Conservation (phyloP, 2,797 vertebrate species). For the Threskiornis aethiopicus region DNA sequence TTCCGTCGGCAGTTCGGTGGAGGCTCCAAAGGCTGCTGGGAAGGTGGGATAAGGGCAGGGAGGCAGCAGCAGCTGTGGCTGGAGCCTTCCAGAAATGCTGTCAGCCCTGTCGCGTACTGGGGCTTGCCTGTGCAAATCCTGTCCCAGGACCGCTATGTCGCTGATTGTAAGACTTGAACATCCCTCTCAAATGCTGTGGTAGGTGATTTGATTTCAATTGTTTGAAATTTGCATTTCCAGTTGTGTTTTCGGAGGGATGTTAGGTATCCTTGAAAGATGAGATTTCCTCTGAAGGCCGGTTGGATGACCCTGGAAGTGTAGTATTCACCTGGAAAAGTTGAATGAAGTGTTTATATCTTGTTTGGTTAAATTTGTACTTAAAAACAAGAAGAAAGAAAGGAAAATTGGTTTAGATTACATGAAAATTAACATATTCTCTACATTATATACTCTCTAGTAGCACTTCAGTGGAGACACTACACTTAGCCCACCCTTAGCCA, state of each 20-base stretch:
- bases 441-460: not conserved
- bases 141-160: not conserved
- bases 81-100: too few species aligned
- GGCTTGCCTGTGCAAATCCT: rapidly evolving
- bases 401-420: not conserved
- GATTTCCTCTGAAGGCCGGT: not conserved
- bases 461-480: not conserved
- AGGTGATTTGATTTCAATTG: not conserved
- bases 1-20: rapidly evolving
- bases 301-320: not conserved
- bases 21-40: too few species aligned
- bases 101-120: rapidly evolving
- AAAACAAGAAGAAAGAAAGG: not conserved
- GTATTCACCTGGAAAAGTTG: not conserved
- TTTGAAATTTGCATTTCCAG: not conserved
- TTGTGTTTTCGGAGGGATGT: not conserved
- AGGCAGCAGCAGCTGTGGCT: too few species aligned
- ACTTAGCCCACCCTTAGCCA: not conserved
- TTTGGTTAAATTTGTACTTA: not conserved
- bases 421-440: not conserved
- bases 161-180: not conserved
- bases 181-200: not conserved
- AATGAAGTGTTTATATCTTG: not conserved
- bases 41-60: too few species aligned
- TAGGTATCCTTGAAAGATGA: not conserved